Evolutionary conservation across 1,140 invertebrate genomes (phyloP).

Genomic region (Riptortus pedestris): DNA sequence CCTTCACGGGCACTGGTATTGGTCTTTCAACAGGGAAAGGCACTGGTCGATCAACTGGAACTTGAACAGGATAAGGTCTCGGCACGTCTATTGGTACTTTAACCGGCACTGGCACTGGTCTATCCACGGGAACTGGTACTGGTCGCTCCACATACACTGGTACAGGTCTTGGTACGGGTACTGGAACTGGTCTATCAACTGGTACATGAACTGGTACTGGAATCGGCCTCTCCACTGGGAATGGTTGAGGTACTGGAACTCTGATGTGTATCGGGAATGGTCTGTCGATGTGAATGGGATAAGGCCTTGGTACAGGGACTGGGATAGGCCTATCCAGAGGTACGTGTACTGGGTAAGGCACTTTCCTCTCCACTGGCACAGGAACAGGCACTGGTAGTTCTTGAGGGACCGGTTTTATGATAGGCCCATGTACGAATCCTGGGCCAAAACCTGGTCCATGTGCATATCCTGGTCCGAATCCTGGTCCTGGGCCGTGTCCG

Average conservation of each 20-base stretch:
- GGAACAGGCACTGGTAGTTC: conserved; percentile 19
- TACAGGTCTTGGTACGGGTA: conserved; percentile 10
- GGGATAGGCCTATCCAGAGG: conserved; percentile 15
- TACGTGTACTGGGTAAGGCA: conserved; percentile 19
- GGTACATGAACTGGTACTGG: conserved; percentile 21
- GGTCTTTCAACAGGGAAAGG: conserved; percentile 15
- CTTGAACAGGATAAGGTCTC: conserved; percentile 21
- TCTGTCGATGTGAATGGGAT: conserved; percentile 21
- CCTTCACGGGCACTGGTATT: conserved; percentile 19
- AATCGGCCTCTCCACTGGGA: conserved; percentile 20
- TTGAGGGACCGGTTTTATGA: neutral
- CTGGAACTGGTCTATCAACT: conserved; percentile 16
- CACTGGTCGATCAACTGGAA: conserved; percentile 14
- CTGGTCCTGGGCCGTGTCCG: neutral
- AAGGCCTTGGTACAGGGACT: conserved; percentile 20
- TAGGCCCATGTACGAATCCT: neutral
- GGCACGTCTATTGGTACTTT: conserved; percentile 20
- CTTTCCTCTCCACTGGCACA: conserved; percentile 13
- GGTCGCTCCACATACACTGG: conserved; percentile 14
- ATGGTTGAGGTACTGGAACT: conserved; percentile 21
- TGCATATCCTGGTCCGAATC: neutral
- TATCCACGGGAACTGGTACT: conserved; percentile 19
- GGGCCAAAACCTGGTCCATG: conserved; percentile 11
- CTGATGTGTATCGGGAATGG: conserved; percentile 13
- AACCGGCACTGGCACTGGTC: conserved; percentile 19